These are phyloP conservation scores for Lumbricus terrestris DNA, from an alignment of 2,888 invertebrate species.

Conservation along the genomic window DNA sequence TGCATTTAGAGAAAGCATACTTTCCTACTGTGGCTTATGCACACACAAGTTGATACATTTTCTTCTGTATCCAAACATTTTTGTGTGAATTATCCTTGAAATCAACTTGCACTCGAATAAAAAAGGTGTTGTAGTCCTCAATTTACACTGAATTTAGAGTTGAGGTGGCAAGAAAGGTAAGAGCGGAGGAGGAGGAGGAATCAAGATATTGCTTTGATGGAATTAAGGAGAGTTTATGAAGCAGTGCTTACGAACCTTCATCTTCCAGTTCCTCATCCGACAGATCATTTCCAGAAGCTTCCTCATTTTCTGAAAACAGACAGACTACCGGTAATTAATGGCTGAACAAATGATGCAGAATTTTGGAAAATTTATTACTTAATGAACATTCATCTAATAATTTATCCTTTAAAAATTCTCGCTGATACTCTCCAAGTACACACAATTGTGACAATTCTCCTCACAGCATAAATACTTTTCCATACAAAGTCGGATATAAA, in stretches of 20 bases:
- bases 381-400: not conserved
- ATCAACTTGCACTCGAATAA: no score
- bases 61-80: no score
- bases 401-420: not conserved
- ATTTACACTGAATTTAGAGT: no score
- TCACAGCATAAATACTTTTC: not conserved
- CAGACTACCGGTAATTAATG: not conserved
- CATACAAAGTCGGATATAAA: not conserved
- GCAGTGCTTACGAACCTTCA: not conserved
- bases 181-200: no score
- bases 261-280: not conserved
- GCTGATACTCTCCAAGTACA: not conserved
- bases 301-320: not conserved
- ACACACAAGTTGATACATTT: no score
- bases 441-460: not conserved
- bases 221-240: not conserved
- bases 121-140: no score
- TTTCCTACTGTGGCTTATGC: no score
- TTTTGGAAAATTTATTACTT: not conserved
- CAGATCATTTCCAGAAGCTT: not conserved
- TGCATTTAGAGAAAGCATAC: no score
- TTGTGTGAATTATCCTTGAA: no score
- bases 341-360: not conserved
- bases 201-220: no score
- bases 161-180: no score